These are phyloP conservation scores for Rhincodon typus DNA, from an alignment of 2,797 vertebrate species.

Conservation along the genomic window DNA sequence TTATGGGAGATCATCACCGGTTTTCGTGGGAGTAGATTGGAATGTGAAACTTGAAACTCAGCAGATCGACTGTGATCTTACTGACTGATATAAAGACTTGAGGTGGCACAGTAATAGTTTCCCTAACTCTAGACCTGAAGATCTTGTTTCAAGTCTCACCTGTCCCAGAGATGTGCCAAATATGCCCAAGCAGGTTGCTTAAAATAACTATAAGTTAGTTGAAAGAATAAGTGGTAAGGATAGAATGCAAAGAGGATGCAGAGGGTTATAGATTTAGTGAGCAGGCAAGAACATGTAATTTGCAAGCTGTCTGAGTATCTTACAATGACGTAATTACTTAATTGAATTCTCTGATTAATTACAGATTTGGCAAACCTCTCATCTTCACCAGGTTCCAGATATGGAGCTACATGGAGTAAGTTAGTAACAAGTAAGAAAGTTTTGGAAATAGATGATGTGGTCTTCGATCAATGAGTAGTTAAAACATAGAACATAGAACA, in stretches of 20 bases:
- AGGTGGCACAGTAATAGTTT: too few relatives aligned
- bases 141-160: too few relatives aligned
- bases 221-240: background rate
- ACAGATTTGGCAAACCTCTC: conserved; percentile 24
- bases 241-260: background rate
- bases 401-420: background rate
- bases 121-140: too few relatives aligned
- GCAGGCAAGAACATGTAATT: background rate
- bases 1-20: too few relatives aligned
- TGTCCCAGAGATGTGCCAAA: too few relatives aligned
- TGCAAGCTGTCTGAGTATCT: background rate
- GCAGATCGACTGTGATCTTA: too few relatives aligned
- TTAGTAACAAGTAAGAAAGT: background rate
- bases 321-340: background rate
- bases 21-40: too few relatives aligned
- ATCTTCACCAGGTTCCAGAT: background rate
- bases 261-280: background rate
- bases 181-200: too few relatives aligned
- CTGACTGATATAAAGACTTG: too few relatives aligned
- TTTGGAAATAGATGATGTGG: background rate
- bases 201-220: background rate
- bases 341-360: background rate
- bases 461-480: background rate
- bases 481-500: too few relatives aligned
- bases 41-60: too few relatives aligned